phyloP scores from a whole-genome alignment of 2,797 vertebrate genomes.

The Siniperca obscura region DNA sequence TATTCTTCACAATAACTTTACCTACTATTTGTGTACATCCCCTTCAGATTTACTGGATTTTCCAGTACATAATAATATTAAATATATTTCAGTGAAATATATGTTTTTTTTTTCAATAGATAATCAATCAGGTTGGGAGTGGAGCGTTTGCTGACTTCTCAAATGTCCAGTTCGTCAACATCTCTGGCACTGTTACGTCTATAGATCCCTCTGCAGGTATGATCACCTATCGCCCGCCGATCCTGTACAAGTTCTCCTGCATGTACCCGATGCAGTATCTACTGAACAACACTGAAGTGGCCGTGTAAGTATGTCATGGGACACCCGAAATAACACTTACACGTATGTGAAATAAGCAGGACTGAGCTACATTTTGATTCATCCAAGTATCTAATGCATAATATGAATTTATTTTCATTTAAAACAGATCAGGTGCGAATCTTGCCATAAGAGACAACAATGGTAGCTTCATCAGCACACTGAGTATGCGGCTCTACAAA shows the following conservation, averaged over 20 bases:
- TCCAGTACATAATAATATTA: background rate
- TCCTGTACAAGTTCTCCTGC: slow-evolving; percentile 85
- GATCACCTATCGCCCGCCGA: slow-evolving; percentile 79
- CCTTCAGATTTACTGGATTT: background rate
- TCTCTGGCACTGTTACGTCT: slow-evolving; percentile 79
- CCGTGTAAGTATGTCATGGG: slow-evolving; percentile 78
- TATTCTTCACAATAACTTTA: slow-evolving; percentile 43
- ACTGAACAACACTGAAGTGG: slow-evolving; percentile 83
- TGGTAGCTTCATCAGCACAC: slow-evolving; percentile 83
- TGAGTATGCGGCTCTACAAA: slow-evolving; percentile 77
- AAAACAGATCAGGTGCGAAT: slow-evolving; percentile 80
- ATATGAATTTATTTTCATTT: background rate
- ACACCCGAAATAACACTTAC: background rate
- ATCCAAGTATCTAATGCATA: background rate
- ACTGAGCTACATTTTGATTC: background rate
- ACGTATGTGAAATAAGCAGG: background rate
- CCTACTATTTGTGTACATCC: background rate
- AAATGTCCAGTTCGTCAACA: slow-evolving; percentile 77
- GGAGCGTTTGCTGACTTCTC: slow-evolving; percentile 78
- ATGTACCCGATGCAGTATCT: slow-evolving; percentile 84
- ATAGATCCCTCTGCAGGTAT: slow-evolving; percentile 62
- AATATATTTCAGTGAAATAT: background rate
- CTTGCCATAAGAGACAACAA: slow-evolving; percentile 80
- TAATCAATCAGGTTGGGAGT: slow-evolving; percentile 56
- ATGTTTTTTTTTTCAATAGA: slow-evolving; percentile 59